phyloP scores from a whole-genome alignment of 2,797 vertebrate genomes.

The Alauda arvensis region DNA sequence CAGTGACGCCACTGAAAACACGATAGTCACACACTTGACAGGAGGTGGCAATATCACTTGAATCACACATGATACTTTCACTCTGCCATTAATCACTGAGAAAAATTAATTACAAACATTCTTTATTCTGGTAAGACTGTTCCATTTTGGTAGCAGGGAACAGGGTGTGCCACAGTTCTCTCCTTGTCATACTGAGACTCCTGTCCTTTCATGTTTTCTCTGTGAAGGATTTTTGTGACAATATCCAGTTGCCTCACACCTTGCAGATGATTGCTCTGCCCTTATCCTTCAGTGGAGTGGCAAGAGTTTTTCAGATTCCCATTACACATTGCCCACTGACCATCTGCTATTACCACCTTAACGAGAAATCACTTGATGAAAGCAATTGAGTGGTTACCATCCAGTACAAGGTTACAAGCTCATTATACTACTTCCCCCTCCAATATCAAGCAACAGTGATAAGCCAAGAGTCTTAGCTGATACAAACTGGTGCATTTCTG shows the following conservation, averaged over 20 bases:
- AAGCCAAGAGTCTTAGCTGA: neutral
- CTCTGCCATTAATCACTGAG: neutral
- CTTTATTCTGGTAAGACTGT: neutral
- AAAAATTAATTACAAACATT: neutral
- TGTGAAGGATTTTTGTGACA: neutral
- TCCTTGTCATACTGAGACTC: neutral
- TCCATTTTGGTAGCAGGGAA: neutral
- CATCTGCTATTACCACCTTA: conserved; percentile 15
- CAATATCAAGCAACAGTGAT: neutral
- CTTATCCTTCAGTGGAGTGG: neutral
- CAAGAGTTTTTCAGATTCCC: conserved; percentile 11
- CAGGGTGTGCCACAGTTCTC: neutral
- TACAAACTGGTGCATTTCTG: neutral
- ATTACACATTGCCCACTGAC: neutral
- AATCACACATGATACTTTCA: neutral
- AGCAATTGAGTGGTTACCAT: conserved; percentile 20
- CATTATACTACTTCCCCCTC: neutral
- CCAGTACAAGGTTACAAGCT: conserved; percentile 18
- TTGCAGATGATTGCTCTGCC: conserved; percentile 6
- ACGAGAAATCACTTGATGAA: conserved; percentile 28
- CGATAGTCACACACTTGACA: neutral
- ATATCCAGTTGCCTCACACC: conserved; percentile 6
- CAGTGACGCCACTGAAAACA: neutral
- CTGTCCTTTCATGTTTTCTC: neutral
- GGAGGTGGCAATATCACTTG: neutral